phyloP scores from a whole-genome alignment of 1,140 invertebrate genomes.

The Lamellibrachia luymesi region DNA sequence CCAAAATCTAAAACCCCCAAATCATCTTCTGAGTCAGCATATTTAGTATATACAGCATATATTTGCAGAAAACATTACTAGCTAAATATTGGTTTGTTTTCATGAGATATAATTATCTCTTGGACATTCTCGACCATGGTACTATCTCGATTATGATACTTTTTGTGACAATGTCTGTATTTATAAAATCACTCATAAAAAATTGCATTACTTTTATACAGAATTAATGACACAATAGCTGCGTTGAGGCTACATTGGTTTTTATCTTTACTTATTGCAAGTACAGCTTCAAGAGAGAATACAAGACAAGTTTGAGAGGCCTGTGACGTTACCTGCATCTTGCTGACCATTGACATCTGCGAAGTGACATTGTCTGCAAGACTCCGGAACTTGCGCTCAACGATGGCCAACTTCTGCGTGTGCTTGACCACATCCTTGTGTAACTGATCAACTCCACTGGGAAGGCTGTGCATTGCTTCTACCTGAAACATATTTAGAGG shows the following conservation, averaged over 20 bases:
- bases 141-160: no score
- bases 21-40: no score
- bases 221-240: not conserved
- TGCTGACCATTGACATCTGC: not conserved
- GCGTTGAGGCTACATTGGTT: not conserved
- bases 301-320: not conserved
- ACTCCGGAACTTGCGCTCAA: not conserved
- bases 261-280: not conserved
- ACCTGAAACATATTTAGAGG: not conserved
- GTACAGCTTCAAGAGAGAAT: not conserved
- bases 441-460: not conserved
- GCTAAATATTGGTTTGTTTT: no score
- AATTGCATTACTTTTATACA: not conserved
- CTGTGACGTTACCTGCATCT: not conserved
- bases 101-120: no score
- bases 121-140: no score
- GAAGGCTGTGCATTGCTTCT: not conserved
- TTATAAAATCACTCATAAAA: not conserved
- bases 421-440: not conserved
- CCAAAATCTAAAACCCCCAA: no score
- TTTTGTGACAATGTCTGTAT: no score
- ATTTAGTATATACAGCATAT: no score
- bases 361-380: not conserved
- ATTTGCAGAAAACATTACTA: no score
- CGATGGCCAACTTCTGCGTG: not conserved